phyloP scores from a whole-genome alignment of 2,113 vertebrate genomes.

The Chelonoidis abingdonii region DNA sequence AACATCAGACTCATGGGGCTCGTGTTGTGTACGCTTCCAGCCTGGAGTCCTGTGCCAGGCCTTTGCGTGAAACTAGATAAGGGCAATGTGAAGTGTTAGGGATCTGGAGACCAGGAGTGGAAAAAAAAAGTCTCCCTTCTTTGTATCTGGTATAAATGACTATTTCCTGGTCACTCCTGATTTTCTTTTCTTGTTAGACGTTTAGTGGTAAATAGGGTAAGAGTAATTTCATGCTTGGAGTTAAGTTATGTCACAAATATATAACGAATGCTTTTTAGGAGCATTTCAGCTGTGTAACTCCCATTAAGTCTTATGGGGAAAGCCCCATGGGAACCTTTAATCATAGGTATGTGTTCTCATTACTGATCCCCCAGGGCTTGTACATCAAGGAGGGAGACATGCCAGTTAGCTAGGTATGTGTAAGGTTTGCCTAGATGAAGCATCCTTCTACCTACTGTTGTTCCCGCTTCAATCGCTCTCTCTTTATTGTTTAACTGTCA shows the following conservation, averaged over 20 bases:
- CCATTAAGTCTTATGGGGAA: neutral
- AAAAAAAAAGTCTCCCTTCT: neutral
- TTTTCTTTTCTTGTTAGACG: neutral
- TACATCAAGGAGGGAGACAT: neutral
- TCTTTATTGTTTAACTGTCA: neutral
- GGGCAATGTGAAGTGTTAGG: neutral
- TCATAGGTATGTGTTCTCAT: neutral
- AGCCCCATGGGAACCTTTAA: neutral
- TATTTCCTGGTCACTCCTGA: conserved; percentile 7
- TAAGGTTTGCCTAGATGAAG: neutral
- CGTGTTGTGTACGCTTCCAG: neutral
- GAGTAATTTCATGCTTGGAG: neutral
- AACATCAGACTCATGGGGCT: neutral
- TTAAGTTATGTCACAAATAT: neutral
- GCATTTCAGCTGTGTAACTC: neutral
- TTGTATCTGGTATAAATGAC: conserved; percentile 13
- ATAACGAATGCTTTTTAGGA: conserved; percentile 13
- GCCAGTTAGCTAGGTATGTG: neutral
- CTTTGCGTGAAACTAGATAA: neutral
- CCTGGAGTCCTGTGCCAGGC: neutral
- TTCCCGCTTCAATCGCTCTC: neutral
- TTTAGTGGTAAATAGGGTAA: neutral
- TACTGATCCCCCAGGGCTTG: neutral
- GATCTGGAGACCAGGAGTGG: neutral
- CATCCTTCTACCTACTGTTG: neutral